A percentile compares a stretch with the other conserved stretches of the same genome.
Evolutionary conservation across 2,797 vertebrate species (phyloP).

Genomic region (Lacerta viridis): DNA sequence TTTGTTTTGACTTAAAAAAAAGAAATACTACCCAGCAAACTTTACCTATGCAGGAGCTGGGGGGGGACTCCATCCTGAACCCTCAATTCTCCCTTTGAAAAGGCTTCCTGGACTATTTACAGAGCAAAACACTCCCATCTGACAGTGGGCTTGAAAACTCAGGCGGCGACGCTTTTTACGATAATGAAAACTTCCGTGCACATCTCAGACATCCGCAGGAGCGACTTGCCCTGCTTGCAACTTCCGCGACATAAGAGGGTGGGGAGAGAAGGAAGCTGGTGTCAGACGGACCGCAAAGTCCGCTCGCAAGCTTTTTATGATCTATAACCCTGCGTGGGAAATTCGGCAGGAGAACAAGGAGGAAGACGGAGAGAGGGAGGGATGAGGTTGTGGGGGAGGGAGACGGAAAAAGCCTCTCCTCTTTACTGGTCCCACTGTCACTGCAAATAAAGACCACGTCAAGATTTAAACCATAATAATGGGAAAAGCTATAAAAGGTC

Average conservation of each 20-base stretch:
- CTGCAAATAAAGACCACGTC: constrained; percentile 77
- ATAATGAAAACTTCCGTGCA: constrained; percentile 72
- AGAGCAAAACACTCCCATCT: constrained; percentile 39
- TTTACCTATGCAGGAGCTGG: background rate
- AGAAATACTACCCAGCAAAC: background rate
- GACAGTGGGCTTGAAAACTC: constrained; percentile 58
- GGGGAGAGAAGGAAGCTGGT: constrained; percentile 72
- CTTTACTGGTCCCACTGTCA: constrained; percentile 77
- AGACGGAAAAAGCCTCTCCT: constrained; percentile 51
- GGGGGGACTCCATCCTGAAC: no score
- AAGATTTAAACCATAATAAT: constrained; percentile 83
- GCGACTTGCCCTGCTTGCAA: constrained; percentile 78
- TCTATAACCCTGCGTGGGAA: constrained; percentile 66
- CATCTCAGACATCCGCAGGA: constrained; percentile 76
- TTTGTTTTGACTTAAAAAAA: background rate
- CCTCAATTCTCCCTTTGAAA: background rate
- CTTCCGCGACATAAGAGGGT: constrained; percentile 53
- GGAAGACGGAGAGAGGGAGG: constrained; percentile 63
- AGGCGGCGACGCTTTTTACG: constrained; percentile 70
- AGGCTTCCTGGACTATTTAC: background rate
- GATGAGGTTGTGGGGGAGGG: constrained; percentile 50
- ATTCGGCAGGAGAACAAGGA: constrained; percentile 72
- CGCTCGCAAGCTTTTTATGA: constrained; percentile 55
- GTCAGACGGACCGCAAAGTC: constrained; percentile 73
- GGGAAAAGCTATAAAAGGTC: constrained; percentile 81